These are phyloP conservation scores for Brachyrhaphis roseni DNA, from an alignment of 2,797 vertebrate genomes.

Conservation along the genomic window DNA sequence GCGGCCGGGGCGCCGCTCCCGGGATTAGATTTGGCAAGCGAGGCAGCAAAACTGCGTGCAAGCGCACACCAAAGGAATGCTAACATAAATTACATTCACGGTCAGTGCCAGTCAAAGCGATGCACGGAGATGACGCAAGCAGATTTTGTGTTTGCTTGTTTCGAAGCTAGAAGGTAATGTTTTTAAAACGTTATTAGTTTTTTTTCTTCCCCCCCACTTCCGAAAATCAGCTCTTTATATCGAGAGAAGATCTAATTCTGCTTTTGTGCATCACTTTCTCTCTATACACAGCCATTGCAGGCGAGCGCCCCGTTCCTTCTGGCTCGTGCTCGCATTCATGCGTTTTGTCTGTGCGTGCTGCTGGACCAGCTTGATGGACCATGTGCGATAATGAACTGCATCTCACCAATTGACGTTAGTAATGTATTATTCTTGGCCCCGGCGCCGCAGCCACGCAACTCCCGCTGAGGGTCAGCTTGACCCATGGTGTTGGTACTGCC, in stretches of 20 bases:
- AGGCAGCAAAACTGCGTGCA: conserved; percentile 24
- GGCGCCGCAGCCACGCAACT: conserved; percentile 31
- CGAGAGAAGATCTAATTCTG: conserved; percentile 5
- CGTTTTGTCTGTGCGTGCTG: conserved; percentile 21
- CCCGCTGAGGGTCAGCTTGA: conserved; percentile 67
- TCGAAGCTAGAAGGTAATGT: not conserved
- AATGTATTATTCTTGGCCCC: conserved; percentile 56
- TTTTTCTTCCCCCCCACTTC: not conserved
- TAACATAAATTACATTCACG: conserved; percentile 17
- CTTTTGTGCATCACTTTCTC: conserved; percentile 6
- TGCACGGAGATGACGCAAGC: conserved; percentile 23
- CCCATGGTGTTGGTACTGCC: conserved; percentile 29
- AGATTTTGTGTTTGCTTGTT: conserved; percentile 27
- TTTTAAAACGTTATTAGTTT: conserved; percentile 8
- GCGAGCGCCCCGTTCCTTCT: conserved; percentile 11
- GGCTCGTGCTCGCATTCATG: conserved; percentile 32
- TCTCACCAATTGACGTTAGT: conserved; percentile 62
- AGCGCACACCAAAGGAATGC: conserved; percentile 21
- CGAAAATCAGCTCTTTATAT: not conserved
- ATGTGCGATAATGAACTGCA: conserved; percentile 36
- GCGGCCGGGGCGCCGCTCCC: conserved; percentile 45
- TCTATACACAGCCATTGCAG: conserved; percentile 4
- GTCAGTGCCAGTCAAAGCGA: conserved; percentile 25
- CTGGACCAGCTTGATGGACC: conserved; percentile 41
- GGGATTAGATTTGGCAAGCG: conserved; percentile 45